Evolutionary conservation across 2,797 vertebrate genomes (phyloP).

Genomic region (Micropoecilia bifurca): DNA sequence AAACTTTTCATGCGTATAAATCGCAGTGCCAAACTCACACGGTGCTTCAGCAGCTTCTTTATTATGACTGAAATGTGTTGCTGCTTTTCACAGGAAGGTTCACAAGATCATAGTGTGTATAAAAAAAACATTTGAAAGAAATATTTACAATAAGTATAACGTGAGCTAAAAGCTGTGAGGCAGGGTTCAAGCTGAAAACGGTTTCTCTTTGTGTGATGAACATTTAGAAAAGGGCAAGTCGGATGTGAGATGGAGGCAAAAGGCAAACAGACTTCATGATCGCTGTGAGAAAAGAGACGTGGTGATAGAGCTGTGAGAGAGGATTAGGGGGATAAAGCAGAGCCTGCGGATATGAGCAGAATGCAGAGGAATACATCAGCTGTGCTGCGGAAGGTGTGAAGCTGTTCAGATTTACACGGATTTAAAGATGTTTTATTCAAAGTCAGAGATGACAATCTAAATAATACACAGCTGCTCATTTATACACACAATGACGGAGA

Average conservation of each 20-base stretch:
- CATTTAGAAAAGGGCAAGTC: conserved; percentile 22
- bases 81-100: background rate
- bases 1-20: background rate
- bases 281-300: conserved; percentile 18
- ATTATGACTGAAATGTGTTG: background rate
- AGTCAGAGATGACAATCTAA: background rate
- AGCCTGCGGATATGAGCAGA: conserved; percentile 36
- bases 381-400: conserved; percentile 13
- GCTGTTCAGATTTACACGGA: conserved; percentile 13
- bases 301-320: conserved; percentile 36
- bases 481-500: background rate
- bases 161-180: background rate
- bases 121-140: background rate
- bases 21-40: no score
- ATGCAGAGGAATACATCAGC: conserved; percentile 22
- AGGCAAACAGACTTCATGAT: conserved; percentile 15
- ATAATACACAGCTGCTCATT: background rate
- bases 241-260: conserved; percentile 39
- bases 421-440: conserved; percentile 6
- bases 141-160: conserved; percentile 3
- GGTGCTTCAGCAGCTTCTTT: background rate
- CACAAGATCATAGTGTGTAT: background rate
- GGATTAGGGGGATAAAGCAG: conserved; percentile 57
- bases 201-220: conserved; percentile 1
- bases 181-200: conserved; percentile 15